These are phyloP conservation scores for Leucozona laternaria DNA, from an alignment of 2,888 invertebrate species.

Conservation along the genomic window DNA sequence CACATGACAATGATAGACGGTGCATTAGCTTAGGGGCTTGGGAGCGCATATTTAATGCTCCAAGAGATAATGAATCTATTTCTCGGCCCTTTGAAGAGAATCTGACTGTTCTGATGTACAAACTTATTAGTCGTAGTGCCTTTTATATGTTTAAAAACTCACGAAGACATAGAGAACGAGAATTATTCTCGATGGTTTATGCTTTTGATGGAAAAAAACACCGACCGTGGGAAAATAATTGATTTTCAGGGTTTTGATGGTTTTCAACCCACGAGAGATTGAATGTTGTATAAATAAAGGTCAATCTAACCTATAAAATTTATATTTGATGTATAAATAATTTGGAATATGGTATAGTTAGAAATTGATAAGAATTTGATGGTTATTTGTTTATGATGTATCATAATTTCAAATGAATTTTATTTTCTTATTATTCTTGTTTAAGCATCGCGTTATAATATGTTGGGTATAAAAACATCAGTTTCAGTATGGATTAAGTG, in stretches of 20 bases:
- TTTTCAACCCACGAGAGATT: neutral
- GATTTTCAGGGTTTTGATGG: neutral
- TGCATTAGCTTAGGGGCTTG: slow-evolving; percentile 19
- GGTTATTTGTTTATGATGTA: no score
- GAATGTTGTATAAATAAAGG: neutral
- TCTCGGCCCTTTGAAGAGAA: neutral
- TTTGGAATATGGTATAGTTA: no score
- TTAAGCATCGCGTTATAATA: no score
- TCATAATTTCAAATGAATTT: no score
- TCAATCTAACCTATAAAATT: neutral
- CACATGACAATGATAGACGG: slow-evolving; percentile 54
- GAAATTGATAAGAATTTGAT: no score
- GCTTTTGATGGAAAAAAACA: neutral
- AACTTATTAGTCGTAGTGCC: neutral
- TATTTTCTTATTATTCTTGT: neutral
- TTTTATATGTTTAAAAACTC: no score
- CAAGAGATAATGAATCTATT: neutral
- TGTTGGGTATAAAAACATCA: neutral
- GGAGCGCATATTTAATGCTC: neutral
- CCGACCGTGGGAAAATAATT: neutral
- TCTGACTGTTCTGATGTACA: neutral
- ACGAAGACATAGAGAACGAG: neutral
- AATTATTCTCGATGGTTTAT: neutral
- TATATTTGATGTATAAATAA: no score
- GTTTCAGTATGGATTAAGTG: no score